phyloP scores from a whole-genome alignment of 2,113 vertebrate species.

The Noturus placidus region DNA sequence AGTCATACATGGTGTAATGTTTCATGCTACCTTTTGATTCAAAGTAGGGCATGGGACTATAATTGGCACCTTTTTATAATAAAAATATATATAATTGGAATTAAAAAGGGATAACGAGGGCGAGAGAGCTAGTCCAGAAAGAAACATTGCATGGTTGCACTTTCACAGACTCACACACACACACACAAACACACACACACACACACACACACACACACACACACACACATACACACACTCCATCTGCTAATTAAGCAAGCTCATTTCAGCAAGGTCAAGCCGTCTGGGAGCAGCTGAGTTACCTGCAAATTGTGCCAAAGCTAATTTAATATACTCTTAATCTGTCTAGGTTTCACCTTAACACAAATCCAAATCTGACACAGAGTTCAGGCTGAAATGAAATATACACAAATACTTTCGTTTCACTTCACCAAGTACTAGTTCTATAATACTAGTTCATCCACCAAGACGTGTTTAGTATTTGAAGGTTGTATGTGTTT shows the following conservation, averaged over 20 bases:
- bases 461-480: not conserved
- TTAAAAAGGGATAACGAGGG: not conserved
- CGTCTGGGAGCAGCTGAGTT: conserved; percentile 34
- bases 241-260: conserved; percentile 50
- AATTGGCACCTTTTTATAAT: not conserved
- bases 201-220: conserved; percentile 41
- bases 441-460: not conserved
- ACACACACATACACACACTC: conserved; percentile 36
- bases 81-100: not conserved
- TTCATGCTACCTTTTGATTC: not conserved
- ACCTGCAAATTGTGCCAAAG: conserved; percentile 6
- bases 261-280: conserved; percentile 43
- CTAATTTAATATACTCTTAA: conserved; percentile 23
- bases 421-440: no score
- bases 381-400: not conserved
- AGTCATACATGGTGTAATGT: not conserved
- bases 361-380: not conserved
- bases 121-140: not conserved
- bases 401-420: not conserved
- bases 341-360: not conserved
- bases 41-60: not conserved
- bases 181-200: conserved; percentile 33
- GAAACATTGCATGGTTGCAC: not conserved
- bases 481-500: not conserved
- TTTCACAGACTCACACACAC: conserved; percentile 30